These are phyloP conservation scores for Amphilophus citrinellus DNA, from an alignment of 2,113 vertebrate genomes.

Conservation along the genomic window DNA sequence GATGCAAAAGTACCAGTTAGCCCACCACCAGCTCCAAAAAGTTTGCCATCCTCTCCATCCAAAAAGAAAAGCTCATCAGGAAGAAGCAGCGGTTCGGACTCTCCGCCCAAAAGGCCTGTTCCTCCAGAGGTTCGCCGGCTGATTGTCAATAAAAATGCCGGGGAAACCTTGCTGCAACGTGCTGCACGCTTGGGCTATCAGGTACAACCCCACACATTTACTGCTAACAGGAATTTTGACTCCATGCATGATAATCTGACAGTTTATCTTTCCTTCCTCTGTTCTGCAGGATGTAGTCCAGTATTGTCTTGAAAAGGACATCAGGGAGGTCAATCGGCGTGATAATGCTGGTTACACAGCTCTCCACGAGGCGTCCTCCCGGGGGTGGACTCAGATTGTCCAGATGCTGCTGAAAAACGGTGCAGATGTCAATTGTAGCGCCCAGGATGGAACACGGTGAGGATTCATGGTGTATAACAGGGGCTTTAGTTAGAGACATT, in stretches of 20 bases:
- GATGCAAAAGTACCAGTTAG: constrained; percentile 77
- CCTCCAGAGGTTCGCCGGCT: constrained; percentile 94
- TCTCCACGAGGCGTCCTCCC: constrained; percentile 94
- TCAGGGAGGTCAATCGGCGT: constrained; percentile 93
- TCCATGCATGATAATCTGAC: background rate
- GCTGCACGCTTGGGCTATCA: constrained; percentile 96
- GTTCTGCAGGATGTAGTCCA: constrained; percentile 91
- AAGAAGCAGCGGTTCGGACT: constrained; percentile 78
- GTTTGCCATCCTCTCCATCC: constrained; percentile 64
- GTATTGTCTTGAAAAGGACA: constrained; percentile 96
- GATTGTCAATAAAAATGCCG: constrained; percentile 98
- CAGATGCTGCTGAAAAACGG: constrained; percentile 93
- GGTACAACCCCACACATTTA: constrained; percentile 74
- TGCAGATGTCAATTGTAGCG: constrained; percentile 98
- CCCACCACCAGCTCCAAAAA: constrained; percentile 74
- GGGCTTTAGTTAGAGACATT: background rate
- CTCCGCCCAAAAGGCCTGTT: constrained; percentile 79
- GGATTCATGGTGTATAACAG: constrained; percentile 1
- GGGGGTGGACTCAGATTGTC: constrained; percentile 94
- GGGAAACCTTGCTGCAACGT: constrained; percentile 94
- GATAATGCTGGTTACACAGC: constrained; percentile 98
- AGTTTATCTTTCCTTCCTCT: background rate
- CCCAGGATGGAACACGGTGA: constrained; percentile 96
- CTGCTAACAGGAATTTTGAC: background rate
- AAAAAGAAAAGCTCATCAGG: constrained; percentile 80